Evolutionary conservation across 2,113 vertebrate genomes (phyloP).

Genomic region (Calypte anna): DNA sequence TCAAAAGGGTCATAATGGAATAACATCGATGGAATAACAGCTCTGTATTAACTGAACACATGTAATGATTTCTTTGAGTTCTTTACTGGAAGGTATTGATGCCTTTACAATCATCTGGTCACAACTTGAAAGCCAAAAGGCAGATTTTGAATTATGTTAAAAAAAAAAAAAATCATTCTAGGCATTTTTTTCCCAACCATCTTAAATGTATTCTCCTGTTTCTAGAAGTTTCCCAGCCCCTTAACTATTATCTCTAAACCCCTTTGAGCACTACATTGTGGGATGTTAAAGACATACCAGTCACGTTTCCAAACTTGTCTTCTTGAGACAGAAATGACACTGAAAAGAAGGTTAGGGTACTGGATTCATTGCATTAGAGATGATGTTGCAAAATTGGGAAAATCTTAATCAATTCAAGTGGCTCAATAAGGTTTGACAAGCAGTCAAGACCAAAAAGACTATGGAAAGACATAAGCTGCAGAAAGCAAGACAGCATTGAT

Average conservation of each 20-base stretch:
- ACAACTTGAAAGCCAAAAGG: background rate
- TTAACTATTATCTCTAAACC: background rate
- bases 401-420: background rate
- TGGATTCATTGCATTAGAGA: background rate
- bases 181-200: background rate
- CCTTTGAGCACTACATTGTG: background rate
- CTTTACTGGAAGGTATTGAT: background rate
- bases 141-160: background rate
- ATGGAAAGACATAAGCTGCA: background rate
- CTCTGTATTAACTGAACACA: background rate
- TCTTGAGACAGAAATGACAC: background rate
- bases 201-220: background rate
- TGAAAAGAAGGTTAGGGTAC: background rate
- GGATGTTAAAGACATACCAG: background rate
- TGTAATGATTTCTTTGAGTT: background rate
- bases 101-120: background rate
- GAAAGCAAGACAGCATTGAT: slow-evolving; percentile 28
- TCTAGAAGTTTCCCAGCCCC: background rate
- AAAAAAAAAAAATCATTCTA: background rate
- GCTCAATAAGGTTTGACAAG: slow-evolving; percentile 29
- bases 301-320: background rate
- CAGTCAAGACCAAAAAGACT: background rate
- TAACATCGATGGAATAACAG: rapidly evolving
- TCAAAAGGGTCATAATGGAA: background rate
- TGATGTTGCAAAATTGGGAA: slow-evolving; percentile 25